Evolutionary conservation across 1,140 invertebrate species (phyloP), one percentile per base, ranked within the genome.

Genomic region (Lepidotrigona ventralis): DNA sequence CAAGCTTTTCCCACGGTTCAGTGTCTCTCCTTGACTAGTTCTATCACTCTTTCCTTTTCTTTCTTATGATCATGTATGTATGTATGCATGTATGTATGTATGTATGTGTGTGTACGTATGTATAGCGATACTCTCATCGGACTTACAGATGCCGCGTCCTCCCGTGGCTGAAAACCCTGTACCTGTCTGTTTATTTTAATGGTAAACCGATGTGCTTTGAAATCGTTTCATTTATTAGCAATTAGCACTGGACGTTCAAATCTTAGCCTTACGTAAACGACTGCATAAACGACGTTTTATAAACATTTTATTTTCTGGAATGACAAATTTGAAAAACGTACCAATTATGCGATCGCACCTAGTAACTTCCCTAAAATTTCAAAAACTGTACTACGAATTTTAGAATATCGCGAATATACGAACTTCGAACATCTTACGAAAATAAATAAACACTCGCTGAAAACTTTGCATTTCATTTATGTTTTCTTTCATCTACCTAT

Each of bases 1-100:
- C 71, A 68, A 72, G 33, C 79, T 86, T 77, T 85, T 76, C 53
- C 64, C 87, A 74, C 77, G 77, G 63, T 81, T 73, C 78, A 69
- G 60, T 81, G 68, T 71, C 71, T 83, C 69, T 68, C 53, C 85
- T 79, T 71, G 39, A 2, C 21, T 66, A 80, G 51, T 78, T 78
- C 88, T 72, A 79, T 79, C 78, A 29, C 63, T 70, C 70, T 74
- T 82, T 84, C 71, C 77, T 83, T 74, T 86, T 79, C 72, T 85
- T 85, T 83, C 80, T 64, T 26, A 23, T 17, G 4, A 9, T 4
- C 68, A n/a, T 74, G 68, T 19, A 2, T 33, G 33, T 39, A 39
- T 39, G 33, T 39, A n/a, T 74, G 68, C 9, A 19, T 66, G 69
- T 14, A 6, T 8, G 39, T 46, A 19, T 66, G 69, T 14, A 6